Evolutionary conservation across 1,140 invertebrate genomes (phyloP).

Genomic region (Tetramorium parvispinum): DNA sequence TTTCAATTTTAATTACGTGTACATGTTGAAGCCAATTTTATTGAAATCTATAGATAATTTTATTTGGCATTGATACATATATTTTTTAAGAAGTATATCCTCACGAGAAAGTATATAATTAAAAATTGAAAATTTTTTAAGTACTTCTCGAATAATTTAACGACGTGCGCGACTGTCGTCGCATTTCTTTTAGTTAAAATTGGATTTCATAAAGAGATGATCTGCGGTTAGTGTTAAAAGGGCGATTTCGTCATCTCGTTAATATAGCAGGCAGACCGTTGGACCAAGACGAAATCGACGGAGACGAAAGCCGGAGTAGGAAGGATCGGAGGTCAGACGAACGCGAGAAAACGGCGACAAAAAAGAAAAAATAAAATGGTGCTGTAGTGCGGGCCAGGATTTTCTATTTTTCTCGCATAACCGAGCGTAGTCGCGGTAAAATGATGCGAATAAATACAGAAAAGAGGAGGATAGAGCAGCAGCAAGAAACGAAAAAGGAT

Average conservation of each 20-base stretch:
- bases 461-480: slow-evolving; percentile 47
- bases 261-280: slow-evolving; percentile 64
- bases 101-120: background rate
- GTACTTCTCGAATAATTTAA: slow-evolving; percentile 18
- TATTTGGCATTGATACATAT: slow-evolving; percentile 25
- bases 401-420: slow-evolving; percentile 67
- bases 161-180: slow-evolving; percentile 68
- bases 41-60: slow-evolving; percentile 24
- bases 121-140: background rate
- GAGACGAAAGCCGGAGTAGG: slow-evolving; percentile 46
- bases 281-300: slow-evolving; percentile 71
- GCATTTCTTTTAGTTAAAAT: slow-evolving; percentile 51
- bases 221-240: slow-evolving; percentile 54
- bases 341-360: slow-evolving; percentile 53
- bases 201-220: slow-evolving; percentile 61
- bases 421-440: slow-evolving; percentile 45
- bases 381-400: slow-evolving; percentile 60
- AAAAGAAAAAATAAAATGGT: slow-evolving; percentile 25
- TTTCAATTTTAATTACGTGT: background rate
- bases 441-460: slow-evolving; percentile 42
- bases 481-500: slow-evolving; percentile 66
- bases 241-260: slow-evolving; percentile 69
- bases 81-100: slow-evolving; percentile 3
- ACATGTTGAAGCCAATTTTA: background rate
- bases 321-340: slow-evolving; percentile 61